Conservation (phyloP, 1,140 invertebrate genomes). For the Notospermus geniculatus region DNA sequence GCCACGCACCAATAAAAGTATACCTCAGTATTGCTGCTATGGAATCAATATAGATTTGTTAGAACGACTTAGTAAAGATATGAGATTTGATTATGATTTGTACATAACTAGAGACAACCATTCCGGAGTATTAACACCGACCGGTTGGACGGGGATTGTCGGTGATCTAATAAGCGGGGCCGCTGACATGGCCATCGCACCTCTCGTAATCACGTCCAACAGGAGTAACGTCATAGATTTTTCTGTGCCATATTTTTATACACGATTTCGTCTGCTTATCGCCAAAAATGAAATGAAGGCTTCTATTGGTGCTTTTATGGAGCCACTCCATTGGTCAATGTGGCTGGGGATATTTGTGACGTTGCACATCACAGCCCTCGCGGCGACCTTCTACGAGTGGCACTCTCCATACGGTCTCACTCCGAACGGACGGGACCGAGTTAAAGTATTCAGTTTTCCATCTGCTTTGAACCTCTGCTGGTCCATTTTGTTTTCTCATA, state of each 20-base stretch:
- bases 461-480: constrained; percentile 13
- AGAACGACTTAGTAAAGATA: constrained; percentile 1
- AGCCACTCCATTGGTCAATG: constrained; percentile 14
- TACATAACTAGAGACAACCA: constrained; percentile 5
- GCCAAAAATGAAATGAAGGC: constrained; percentile 2
- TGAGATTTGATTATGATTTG: constrained; percentile 6
- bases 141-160: not conserved
- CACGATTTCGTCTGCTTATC: constrained; percentile 2
- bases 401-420: constrained; percentile 14
- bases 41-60: constrained; percentile 5
- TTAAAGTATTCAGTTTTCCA: constrained; percentile 13
- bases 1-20: no score
- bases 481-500: constrained; percentile 17
- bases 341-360: constrained; percentile 15
- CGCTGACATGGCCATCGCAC: constrained; percentile 2
- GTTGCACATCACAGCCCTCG: constrained; percentile 14
- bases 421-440: constrained; percentile 10
- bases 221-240: constrained; percentile 5
- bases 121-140: not conserved
- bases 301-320: constrained; percentile 10
- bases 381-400: constrained; percentile 15
- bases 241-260: constrained; percentile 6
- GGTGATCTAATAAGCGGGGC: constrained; percentile 4
- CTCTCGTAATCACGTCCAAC: not conserved
- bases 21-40: constrained; percentile 3